phyloP scores from a whole-genome alignment of 2,888 invertebrate genomes.

The Acronicta aceris region DNA sequence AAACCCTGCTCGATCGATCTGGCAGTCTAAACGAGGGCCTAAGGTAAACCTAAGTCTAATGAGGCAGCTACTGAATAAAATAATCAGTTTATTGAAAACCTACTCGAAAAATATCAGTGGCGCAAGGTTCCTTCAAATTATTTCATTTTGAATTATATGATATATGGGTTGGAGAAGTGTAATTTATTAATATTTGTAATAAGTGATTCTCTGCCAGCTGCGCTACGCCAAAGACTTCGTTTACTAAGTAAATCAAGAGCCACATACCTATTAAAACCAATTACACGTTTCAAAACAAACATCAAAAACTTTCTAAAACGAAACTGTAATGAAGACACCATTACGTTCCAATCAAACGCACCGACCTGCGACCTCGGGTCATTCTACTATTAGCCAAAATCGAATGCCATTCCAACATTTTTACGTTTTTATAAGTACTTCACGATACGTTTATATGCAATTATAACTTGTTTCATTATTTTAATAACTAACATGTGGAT shows the following conservation, averaged over 20 bases:
- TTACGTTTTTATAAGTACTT: conserved; percentile 44
- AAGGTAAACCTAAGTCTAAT: too few species aligned
- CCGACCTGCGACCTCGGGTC: conserved; percentile 50
- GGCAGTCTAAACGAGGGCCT: too few species aligned
- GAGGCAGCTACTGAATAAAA: too few species aligned
- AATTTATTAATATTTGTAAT: too few species aligned
- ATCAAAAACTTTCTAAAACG: conserved; percentile 52
- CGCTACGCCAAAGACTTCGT: background rate
- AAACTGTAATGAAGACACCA: conserved; percentile 43
- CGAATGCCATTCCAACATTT: conserved; percentile 49
- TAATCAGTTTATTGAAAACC: too few species aligned
- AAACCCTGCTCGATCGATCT: too few species aligned
- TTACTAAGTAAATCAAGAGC: conserved; percentile 24
- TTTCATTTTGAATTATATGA: too few species aligned
- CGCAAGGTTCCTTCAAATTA: too few species aligned
- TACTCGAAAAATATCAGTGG: too few species aligned
- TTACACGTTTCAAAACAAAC: conserved; percentile 50
- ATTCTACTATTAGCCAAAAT: conserved; percentile 53
- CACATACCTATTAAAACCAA: conserved; percentile 28
- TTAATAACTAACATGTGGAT: conserved; percentile 46
- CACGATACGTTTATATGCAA: conserved; percentile 60
- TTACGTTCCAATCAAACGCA: conserved; percentile 50
- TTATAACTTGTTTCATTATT: conserved; percentile 58
- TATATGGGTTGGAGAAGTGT: background rate
- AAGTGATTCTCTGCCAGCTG: background rate